These are phyloP conservation scores for Himalopsyche tibetana DNA, from an alignment of 2,888 invertebrate genomes.

Conservation along the genomic window DNA sequence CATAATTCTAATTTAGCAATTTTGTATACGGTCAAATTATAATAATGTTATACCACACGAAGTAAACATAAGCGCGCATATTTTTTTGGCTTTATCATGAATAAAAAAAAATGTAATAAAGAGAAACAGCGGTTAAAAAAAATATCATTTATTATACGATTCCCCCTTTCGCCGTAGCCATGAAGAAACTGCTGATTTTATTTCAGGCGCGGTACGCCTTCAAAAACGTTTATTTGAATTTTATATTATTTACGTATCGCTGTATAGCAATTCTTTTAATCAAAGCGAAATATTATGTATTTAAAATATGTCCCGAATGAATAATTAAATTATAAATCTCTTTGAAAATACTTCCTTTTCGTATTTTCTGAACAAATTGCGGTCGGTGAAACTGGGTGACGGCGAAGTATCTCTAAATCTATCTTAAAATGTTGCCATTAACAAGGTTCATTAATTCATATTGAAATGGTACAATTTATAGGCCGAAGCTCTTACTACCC, in stretches of 20 bases:
- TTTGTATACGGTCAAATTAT: too few species aligned
- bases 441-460: too few species aligned
- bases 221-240: slow-evolving; percentile 22
- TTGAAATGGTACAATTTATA: too few species aligned
- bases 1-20: too few species aligned
- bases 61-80: too few species aligned
- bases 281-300: slow-evolving; percentile 15
- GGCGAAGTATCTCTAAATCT: not conserved
- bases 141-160: not conserved
- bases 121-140: too few species aligned
- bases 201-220: not conserved
- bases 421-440: too few species aligned
- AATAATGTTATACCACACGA: too few species aligned
- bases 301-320: slow-evolving; percentile 34
- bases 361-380: slow-evolving; percentile 10
- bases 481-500: too few species aligned
- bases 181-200: slow-evolving; percentile 14
- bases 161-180: not conserved
- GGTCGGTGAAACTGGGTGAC: slow-evolving; percentile 1
- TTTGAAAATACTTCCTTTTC: slow-evolving; percentile 29
- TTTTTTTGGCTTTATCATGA: too few species aligned
- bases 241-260: slow-evolving; percentile 10
- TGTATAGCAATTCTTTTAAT: slow-evolving; percentile 12
- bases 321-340: slow-evolving; percentile 34
- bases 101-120: too few species aligned